phyloP scores from a whole-genome alignment of 2,797 vertebrate genomes.

The Liparis tanakae region DNA sequence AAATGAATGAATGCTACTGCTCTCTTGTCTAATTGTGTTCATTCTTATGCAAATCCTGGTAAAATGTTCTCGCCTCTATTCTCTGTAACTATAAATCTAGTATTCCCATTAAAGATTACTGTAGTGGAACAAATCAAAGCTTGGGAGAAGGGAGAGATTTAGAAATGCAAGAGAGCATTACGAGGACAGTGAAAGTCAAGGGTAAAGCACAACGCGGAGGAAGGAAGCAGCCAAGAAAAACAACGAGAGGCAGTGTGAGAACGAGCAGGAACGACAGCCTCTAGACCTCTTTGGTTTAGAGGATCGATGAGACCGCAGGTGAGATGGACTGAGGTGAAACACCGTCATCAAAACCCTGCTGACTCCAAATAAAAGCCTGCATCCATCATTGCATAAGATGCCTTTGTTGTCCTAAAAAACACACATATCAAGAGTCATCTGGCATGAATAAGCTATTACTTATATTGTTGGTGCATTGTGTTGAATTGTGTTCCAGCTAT shows the following conservation, averaged over 20 bases:
- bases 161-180: constrained; percentile 39
- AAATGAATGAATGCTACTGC: constrained; percentile 9
- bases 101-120: constrained; percentile 35
- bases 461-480: constrained; percentile 14
- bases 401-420: constrained; percentile 27
- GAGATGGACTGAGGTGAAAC: constrained; percentile 44
- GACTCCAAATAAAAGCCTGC: constrained; percentile 40
- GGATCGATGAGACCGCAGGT: constrained; percentile 57
- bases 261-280: constrained; percentile 25
- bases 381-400: constrained; percentile 33
- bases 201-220: constrained; percentile 26
- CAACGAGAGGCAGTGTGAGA: constrained; percentile 43
- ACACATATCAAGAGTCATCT: constrained; percentile 30
- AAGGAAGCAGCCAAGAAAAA: constrained; percentile 38
- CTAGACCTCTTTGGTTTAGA: constrained; percentile 34
- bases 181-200: constrained; percentile 34
- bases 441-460: constrained; percentile 21
- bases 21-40: constrained; percentile 8
- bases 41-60: constrained; percentile 19
- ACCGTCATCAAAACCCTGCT: constrained; percentile 26
- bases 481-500: constrained; percentile 24
- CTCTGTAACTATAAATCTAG: constrained; percentile 13
- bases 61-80: constrained; percentile 33
- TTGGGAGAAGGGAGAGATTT: constrained; percentile 40
- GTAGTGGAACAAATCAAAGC: constrained; percentile 27